Base-by-base conservation (phyloP, 2,888 invertebrate species). In the Euphydryas editha region DNA sequence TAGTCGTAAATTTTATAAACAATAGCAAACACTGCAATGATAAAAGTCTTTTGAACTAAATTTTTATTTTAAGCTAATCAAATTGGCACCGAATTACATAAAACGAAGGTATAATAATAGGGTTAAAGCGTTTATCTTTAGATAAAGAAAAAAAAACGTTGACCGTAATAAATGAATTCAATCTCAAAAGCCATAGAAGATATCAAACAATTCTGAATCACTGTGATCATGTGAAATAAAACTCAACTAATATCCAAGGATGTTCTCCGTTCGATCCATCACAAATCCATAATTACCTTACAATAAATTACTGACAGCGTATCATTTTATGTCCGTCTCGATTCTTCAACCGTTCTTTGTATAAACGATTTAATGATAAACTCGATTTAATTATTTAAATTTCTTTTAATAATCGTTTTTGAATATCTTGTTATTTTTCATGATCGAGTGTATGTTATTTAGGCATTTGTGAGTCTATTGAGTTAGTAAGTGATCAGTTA, bases 291-390 rank as follows among this genome's bases (percentile, higher is more conserved):
- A 80, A 82, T 82, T 80, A 81, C 70, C 72, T 69, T 47, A 70
- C 73, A 73, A 76, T 78, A 76, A 76, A 71, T 68, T 64, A 70
- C 73, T 75, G 80, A 79, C 78, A 82, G 75, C 78, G 76, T 79
- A 81, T 80, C 77, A 82, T 81, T 83, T 81, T 65, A 66, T 69
- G 60, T 69, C 65, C 72, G 71, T 72, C 73, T 71, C 71, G 59
- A 59, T 51, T 65, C 42, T 46, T 44, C 47, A 20, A 65, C 36
- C 65, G 57, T 56, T 63, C 66, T 66, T 69, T 69, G 63, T 69
- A 66, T 65, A 65, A 62, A 65, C 56, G 56, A 59, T 69, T 66
- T 69, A 58, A 66, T 66, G 54, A 63, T 65, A 60, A 66, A 63
- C 60, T 69, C 18, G 57, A 47, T 46, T 66, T 66, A 56, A 60